Evolutionary conservation across 2,797 vertebrate species (phyloP).

Genomic region (Takifugu ocellatus): DNA sequence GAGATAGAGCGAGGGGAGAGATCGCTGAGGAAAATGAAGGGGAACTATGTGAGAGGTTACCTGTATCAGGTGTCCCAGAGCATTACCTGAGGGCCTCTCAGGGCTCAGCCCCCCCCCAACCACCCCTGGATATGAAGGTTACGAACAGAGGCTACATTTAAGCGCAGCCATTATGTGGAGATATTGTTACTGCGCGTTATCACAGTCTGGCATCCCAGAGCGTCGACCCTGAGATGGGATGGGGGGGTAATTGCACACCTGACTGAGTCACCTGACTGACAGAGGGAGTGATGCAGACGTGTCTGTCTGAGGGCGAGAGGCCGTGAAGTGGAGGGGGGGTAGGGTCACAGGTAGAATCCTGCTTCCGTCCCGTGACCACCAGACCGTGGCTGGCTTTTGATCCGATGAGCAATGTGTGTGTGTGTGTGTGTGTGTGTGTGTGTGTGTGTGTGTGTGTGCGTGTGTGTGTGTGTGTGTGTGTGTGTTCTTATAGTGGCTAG

Average conservation of each 20-base stretch:
- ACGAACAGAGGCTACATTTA: constrained; percentile 66
- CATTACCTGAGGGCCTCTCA: constrained; percentile 68
- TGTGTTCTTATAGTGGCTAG: not conserved
- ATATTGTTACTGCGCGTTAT: constrained; percentile 71
- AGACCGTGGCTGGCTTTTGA: constrained; percentile 64
- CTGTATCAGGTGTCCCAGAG: constrained; percentile 76
- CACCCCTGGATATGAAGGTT: constrained; percentile 38
- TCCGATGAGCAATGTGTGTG: constrained; percentile 36
- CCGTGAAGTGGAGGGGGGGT: constrained; percentile 16
- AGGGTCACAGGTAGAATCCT: constrained; percentile 40
- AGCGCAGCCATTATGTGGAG: constrained; percentile 62
- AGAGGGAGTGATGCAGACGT: constrained; percentile 49
- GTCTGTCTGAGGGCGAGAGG: constrained; percentile 53
- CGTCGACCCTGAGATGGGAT: constrained; percentile 45
- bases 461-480: constrained; percentile 25
- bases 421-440: constrained; percentile 17
- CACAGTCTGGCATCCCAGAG: constrained; percentile 68
- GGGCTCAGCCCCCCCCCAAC: constrained; percentile 22
- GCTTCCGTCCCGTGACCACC: constrained; percentile 48
- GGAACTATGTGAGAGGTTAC: constrained; percentile 61
- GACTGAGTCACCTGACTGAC: constrained; percentile 67
- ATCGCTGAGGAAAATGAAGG: constrained; percentile 58
- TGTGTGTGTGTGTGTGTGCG: constrained; percentile 25
- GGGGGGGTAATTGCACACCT: constrained; percentile 64
- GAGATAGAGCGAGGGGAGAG: constrained; percentile 35